phyloP scores from a whole-genome alignment of 2,113 vertebrate species.

The Herpailurus yagouaroundi region DNA sequence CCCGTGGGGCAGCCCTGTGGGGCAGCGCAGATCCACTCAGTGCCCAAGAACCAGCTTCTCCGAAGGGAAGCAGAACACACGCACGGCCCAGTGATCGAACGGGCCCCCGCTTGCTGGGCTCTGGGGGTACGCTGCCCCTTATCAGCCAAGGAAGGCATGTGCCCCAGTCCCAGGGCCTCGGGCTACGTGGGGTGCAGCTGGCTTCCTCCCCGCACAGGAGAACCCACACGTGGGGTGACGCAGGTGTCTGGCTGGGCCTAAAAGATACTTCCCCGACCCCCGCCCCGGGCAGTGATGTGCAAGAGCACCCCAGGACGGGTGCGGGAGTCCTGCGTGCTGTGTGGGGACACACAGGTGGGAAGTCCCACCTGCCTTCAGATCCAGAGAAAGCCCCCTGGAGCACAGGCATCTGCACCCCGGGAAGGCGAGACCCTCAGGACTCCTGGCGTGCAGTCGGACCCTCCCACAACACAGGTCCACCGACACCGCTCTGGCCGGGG shows the following conservation, averaged over 20 bases:
- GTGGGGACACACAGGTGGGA: not conserved
- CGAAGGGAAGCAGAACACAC: fast-evolving
- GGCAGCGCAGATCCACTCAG: fast-evolving
- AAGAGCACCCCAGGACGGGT: no score
- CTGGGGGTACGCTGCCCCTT: fast-evolving
- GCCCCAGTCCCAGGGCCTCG: fast-evolving
- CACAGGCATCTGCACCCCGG: not conserved
- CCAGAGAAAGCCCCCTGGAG: not conserved
- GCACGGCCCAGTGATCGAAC: no score
- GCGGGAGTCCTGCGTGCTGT: not conserved
- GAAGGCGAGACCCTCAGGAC: not conserved
- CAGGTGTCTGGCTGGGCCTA: not conserved
- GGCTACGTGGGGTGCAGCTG: no score
- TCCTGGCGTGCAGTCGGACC: fast-evolving
- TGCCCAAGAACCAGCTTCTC: not conserved
- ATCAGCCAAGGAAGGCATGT: not conserved
- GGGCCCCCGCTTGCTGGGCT: fast-evolving
- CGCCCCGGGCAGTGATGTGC: not conserved
- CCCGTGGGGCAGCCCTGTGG: fast-evolving
- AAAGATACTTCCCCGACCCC: no score
- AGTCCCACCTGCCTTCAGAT: no score
- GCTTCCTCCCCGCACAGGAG: not conserved
- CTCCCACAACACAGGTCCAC: not conserved
- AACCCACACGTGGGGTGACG: not conserved
- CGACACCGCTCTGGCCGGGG: not conserved